Percentiles rank a stretch among this genome's conserved stretches.
Evolutionary conservation across 1,140 invertebrate genomes (phyloP).

Genomic region (Cyclargus thomasi): DNA sequence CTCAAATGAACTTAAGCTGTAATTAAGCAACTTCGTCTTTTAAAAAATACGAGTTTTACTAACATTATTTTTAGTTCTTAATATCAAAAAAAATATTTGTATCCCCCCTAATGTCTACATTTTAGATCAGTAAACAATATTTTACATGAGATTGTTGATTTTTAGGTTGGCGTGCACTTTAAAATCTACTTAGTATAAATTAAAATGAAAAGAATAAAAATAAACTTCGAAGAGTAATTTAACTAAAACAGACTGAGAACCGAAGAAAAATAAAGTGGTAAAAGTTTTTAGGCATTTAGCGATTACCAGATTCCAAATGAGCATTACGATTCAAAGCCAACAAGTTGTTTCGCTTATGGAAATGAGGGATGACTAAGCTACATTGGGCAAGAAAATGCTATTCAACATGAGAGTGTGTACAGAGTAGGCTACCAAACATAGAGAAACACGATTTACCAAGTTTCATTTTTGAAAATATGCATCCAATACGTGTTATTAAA

Average conservation of each 20-base stretch:
- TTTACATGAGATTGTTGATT: too few species aligned
- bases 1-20: too few species aligned
- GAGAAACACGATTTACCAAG: too few species aligned
- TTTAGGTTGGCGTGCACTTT: too few species aligned
- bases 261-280: slow-evolving; percentile 1
- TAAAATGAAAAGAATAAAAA: background rate
- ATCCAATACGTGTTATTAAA: too few species aligned
- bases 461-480: too few species aligned
- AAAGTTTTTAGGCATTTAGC: slow-evolving; percentile 1
- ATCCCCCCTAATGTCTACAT: too few species aligned
- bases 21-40: too few species aligned
- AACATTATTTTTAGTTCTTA: too few species aligned
- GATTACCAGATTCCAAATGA: slow-evolving; percentile 15
- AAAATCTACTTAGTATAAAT: background rate
- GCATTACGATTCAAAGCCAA: slow-evolving; percentile 18
- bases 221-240: background rate
- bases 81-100: too few species aligned
- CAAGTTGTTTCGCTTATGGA: slow-evolving; percentile 29
- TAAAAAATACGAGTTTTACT: too few species aligned
- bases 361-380: slow-evolving; percentile 29
- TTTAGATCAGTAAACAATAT: too few species aligned
- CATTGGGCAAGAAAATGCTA: slow-evolving; percentile 29
- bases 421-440: background rate
- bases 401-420: slow-evolving; percentile 16
- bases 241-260: background rate